Base-by-base conservation (phyloP, 2,113 vertebrate genomes). In the Pionites leucogaster region DNA sequence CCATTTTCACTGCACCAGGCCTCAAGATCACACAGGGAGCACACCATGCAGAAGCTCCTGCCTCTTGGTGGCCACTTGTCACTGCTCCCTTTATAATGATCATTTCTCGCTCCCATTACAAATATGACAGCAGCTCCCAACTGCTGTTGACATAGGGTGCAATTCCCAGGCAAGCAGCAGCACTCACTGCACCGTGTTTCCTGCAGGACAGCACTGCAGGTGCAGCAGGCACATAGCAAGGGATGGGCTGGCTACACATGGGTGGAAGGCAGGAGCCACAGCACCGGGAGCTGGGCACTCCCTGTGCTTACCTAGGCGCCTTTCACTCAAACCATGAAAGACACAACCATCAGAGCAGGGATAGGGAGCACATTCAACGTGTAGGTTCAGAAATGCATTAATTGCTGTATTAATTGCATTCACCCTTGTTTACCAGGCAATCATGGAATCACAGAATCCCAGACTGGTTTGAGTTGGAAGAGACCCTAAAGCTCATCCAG, bases 1-100 rank as follows among this genome's bases (percentile, higher is more conserved):
- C 20, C 25, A 0, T 65, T 57, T 69, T 35, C 46, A 44, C 10
- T 2, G 18, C 41, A 10, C 27, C 2, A 1, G 47, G 33, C 76
- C 75, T 60, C 86, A 37, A 37, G 88, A 75, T 90, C 57, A 8
- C 2, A 1, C 50, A 49, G 47, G 52, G 35, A 71, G 52, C 27
- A 39, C 8, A 10, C 39, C 42, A 39, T 1, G 25, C 29, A 28
- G 28, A 17, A 69, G 63, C 44, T 47, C 5, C 82, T 17, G 44
- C 24, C 57, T 62, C 46, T 37, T 1, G 0, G 39, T 1, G 5
- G 46, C 59, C 7, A 5, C 74, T 84, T 46, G 53, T 68, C 87
- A 50, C 82, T 1, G 0, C 31, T 22, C 23, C 0, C 0, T 86
- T 83, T 70, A 79, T 76, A 27, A 59, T 2, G 0, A 9, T 3